Conservation (phyloP, 2,113 vertebrate species). For the Mormoops blainvillei region DNA sequence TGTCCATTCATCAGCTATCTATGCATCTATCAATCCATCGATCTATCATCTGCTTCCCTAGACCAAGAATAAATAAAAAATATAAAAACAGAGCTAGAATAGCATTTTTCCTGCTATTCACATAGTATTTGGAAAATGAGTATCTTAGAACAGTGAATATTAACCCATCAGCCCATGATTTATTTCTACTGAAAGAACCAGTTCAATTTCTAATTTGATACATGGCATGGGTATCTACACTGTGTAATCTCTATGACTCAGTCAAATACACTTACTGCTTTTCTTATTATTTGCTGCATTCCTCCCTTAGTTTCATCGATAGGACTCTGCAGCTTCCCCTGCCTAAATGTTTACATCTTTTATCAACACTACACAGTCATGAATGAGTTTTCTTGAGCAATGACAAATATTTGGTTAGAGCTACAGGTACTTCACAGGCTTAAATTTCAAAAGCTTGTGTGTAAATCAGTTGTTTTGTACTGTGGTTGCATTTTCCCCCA, state of each 20-base stretch:
- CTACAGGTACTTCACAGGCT: not conserved
- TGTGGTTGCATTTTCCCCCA: not conserved
- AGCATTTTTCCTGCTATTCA: not conserved
- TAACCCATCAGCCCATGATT: not conserved
- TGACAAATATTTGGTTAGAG: constrained; percentile 28
- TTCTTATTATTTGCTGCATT: not conserved
- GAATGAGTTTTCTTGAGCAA: not conserved
- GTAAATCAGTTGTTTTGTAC: constrained; percentile 58
- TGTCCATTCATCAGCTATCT: not conserved
- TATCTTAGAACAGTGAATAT: not conserved
- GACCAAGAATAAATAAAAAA: not conserved
- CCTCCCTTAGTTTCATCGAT: not conserved
- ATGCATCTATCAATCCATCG: too few species aligned
- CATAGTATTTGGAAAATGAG: constrained; percentile 17
- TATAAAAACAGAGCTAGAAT: not conserved
- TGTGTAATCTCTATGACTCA: not conserved
- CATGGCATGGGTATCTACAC: not conserved
- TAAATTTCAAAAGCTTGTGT: constrained; percentile 49
- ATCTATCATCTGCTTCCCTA: not conserved
- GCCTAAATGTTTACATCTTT: not conserved
- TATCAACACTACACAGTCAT: not conserved
- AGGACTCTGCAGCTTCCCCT: not conserved
- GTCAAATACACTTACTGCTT: not conserved
- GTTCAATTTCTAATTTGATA: constrained; percentile 27
- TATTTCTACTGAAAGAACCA: constrained; percentile 28